Base-by-base conservation (phyloP, 2,888 invertebrate species). In the Acrocyrtus sp. region DNA sequence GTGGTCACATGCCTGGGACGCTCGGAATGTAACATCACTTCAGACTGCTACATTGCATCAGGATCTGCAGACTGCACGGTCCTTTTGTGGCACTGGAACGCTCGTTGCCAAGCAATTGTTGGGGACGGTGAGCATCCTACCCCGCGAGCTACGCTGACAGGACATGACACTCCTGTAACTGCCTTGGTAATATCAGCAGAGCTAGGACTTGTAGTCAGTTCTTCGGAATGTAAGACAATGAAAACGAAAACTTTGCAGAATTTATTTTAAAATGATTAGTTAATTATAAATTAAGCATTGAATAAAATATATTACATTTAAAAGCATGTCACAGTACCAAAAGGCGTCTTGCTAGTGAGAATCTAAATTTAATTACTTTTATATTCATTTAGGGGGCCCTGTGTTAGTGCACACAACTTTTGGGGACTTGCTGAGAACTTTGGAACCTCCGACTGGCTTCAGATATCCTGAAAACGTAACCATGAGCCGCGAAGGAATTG, bases 61-160 rank as follows among this genome's bases (percentile, higher is more conserved):
- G 99, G 99, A 22, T 96, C 96, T 24, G 94, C 96, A 54, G 99
- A 99, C 86, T 98, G 98, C 85, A 98, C 98, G 0, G 96, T 99
- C 22, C 88, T 98, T 68, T 87, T 99, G 61, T 99, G 99, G 99
- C 98, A 98, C 83, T 99, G 99, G 96, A 98, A 91, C 82, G 96
- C 95, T 0, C 89, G 95, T n/a, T 94, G 94, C 74, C 97, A 97
- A 84, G 95, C 95, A 76, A 95, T 99, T 82, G 95, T 98, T 34
- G 98, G 98, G 4, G 98, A 99, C 85, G 96, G 95, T 19, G 96
- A 96, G 82, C 88, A 92, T 63, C 98, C 98, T 0, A 96, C 97
- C 29, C 99, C 99, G 3, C 89, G 98, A 80, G 97, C 98, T 8
- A 96, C 98, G 3, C 88, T 99, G 22, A 98, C 98, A 0, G 99